phyloP scores from a whole-genome alignment of 2,113 vertebrate genomes.

The Apteryx mantelli region DNA sequence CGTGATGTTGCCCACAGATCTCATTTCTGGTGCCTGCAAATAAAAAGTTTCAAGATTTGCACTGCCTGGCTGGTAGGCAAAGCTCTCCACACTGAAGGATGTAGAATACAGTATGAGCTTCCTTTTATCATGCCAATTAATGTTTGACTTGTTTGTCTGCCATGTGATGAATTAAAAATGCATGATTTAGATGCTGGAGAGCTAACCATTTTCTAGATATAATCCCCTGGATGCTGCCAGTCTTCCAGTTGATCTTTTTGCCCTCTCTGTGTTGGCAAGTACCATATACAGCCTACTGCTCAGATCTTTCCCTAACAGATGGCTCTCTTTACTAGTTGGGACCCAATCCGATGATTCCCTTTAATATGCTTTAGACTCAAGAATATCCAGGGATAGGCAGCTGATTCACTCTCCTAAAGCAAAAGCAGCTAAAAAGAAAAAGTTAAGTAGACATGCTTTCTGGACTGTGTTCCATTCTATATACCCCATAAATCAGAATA shows the following conservation, averaged over 20 bases:
- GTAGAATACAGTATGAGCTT: constrained; percentile 25
- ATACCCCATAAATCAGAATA: constrained; percentile 75
- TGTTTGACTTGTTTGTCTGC: constrained; percentile 74
- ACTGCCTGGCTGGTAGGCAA: not conserved
- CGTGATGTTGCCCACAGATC: not conserved
- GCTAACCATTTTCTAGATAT: constrained; percentile 64
- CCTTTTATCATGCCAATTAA: constrained; percentile 76
- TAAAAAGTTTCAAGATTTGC: not conserved
- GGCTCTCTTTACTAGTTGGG: constrained; percentile 79
- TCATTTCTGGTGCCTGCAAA: not conserved
- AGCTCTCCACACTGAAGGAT: not conserved
- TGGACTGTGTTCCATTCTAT: constrained; percentile 1
- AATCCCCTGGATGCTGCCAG: constrained; percentile 76
- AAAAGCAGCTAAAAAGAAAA: constrained; percentile 66
- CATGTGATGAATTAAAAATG: constrained; percentile 80
- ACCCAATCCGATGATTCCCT: constrained; percentile 82
- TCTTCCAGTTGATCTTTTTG: constrained; percentile 79
- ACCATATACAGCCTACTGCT: constrained; percentile 68
- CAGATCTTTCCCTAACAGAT: constrained; percentile 81
- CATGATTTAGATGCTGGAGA: constrained; percentile 74
- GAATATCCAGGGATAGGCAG: constrained; percentile 71
- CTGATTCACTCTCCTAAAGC: constrained; percentile 64
- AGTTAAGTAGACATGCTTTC: constrained; percentile 67
- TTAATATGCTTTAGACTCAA: constrained; percentile 78
- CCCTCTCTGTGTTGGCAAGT: constrained; percentile 75